Evolutionary conservation across 30 jellyfish, hydroid and myxozoan genomes (phyloP), one percentile per base, ranked within the genome.

Genomic region (Hydractinia echinata): DNA sequence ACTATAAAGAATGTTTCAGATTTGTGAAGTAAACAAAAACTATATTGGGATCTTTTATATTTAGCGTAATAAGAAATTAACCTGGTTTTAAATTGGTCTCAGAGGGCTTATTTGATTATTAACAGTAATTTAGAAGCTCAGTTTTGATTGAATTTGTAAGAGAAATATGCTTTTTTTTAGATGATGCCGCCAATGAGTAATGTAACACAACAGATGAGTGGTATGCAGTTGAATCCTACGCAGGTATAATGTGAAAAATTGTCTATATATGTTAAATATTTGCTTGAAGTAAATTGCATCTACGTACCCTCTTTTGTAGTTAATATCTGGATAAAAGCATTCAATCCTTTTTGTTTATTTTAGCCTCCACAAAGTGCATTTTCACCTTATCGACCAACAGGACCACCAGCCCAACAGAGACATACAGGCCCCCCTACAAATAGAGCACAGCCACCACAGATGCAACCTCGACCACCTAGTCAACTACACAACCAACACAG

Each of bases 181-280:
- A 64, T 64, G 74, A 30, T 30, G 44, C 44, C 44, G 44, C 44
- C 44, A 30, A 30, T 30, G 44, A 30, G 44, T 18, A 8, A 72
- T 56, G 81, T 72, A 21, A 18, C 85, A 52, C 61, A 77, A n/a
- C 85, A 77, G 39, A 77, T 77, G 85, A 60, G 53, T n/a, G 16
- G 53, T 53, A 77, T 77, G 85, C 85, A 77, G 60, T 16, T 77
- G 13, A 77, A 77, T 54, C 82, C 76, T 18, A 55, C 76, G 50
- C 85, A 53, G 53, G 73, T 77, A 51, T 3, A n/a, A 64, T n/a
- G 74, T 64, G 15, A 11, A 16, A 58, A 13, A 58, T 58, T 16
- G 19, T 58, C 19, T 58, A 11, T 58, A 16, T 58, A 13, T 16
- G 15, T 16, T 58, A 11, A 13, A 58, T 11, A 58, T 13, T 16